Base-by-base conservation (phyloP, 1,140 invertebrate genomes). In the Nephila pilipes region DNA sequence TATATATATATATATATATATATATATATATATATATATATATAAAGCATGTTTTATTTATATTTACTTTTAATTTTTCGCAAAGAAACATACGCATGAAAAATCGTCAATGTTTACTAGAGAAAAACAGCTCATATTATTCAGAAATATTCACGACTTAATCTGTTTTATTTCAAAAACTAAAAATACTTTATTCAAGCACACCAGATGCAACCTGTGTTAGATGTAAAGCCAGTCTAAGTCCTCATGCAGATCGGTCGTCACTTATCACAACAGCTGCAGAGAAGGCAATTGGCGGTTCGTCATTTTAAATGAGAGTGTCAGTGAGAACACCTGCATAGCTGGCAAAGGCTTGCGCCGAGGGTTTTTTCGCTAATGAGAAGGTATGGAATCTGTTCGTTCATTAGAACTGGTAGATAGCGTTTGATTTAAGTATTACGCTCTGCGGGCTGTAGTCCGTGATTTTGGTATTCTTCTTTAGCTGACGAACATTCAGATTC, bases 231-330 rank as follows among this genome's bases (percentile, higher is more conserved):
- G 85, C 58, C 25, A 32, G 60, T 38, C 36, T 60, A n/a, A 32
- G 60, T 38, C 36, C 32, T 36, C 85, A 69, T 38, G 65, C 14
- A 87, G 57, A 60, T 63, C 22, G 32, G n/a, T 69, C 58, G 58
- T 60, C 85, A 87, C 32, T 69, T 87, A 60, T 65, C 85, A 46
- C 32, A 87, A 60, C 85, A 87, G 85, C 85, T 79, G 87, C 29
- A 57, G 20, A 16, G 5, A 57, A 79, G 8, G 65, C 65, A 79
- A 57, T 79, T 89, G 60, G 87, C 87, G 69, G 87, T 89, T 89
- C 87, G 87, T 89, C 87, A 89, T 89, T 89, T 89, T 89, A 89
- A 89, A 89, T 89, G 87, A 89, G 87, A 89, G 65, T 79, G 87
- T 89, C 87, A 89, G 87, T 29, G n/a, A 75, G 87, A 79, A 79